phyloP scores from a whole-genome alignment of 2,797 vertebrate genomes.

The Anniella stebbinsi region DNA sequence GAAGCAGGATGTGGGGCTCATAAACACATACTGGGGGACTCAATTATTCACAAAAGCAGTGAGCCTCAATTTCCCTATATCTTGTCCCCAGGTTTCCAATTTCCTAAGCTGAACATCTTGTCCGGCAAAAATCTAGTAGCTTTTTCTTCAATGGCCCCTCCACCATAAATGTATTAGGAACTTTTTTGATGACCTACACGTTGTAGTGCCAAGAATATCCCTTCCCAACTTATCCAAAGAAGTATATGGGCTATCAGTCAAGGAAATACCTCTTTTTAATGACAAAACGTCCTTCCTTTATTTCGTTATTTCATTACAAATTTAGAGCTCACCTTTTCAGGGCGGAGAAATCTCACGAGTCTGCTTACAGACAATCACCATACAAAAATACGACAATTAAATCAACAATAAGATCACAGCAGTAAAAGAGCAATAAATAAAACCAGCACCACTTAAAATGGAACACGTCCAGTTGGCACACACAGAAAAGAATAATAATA shows the following conservation, averaged over 20 bases:
- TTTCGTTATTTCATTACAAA: background rate
- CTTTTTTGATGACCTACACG: constrained; percentile 22
- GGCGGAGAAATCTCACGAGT: too few relatives aligned
- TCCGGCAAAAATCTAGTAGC: constrained; percentile 40
- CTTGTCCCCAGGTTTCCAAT: constrained; percentile 51
- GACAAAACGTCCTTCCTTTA: background rate
- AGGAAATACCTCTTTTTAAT: background rate
- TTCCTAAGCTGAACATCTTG: constrained; percentile 37
- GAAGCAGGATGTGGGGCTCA: constrained; percentile 70
- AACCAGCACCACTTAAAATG: background rate
- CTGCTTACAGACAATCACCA: background rate
- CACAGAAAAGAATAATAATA: background rate
- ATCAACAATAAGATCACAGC: background rate
- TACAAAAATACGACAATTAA: background rate
- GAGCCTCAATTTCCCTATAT: constrained; percentile 50
- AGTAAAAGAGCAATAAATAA: background rate
- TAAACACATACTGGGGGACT: constrained; percentile 68
- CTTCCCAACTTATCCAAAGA: background rate
- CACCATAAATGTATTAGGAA: constrained; percentile 3
- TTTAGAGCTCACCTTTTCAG: too few relatives aligned
- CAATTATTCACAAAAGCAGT: constrained; percentile 50
- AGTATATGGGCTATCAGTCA: background rate
- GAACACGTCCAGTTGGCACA: background rate
- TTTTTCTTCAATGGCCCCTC: constrained; percentile 47
- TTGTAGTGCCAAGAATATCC: background rate